Base-by-base conservation (phyloP, 2,797 vertebrate genomes). In the Onychomys torridus region DNA sequence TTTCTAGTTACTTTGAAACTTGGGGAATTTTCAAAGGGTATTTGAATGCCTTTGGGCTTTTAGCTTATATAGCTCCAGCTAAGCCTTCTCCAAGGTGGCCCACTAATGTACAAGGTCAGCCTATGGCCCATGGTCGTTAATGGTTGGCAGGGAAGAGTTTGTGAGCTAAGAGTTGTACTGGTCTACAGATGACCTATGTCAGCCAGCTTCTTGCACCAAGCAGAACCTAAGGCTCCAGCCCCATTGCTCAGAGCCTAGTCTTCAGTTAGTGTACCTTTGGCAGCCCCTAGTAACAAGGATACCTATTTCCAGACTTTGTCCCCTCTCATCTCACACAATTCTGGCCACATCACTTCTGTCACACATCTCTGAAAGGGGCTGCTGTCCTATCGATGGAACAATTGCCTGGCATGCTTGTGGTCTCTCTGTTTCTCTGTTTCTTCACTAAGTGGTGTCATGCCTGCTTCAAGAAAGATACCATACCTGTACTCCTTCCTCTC, bases 1-100 rank as follows among this genome's bases (percentile, higher is more conserved):
- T 57, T 79, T 77, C 65, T 78, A 7, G 8, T 46, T 89, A 23
- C 4, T 90, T 92, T 95, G 78, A 6, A 46, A 87, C 94, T 91
- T 96, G 90, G 37, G 49, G 73, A 25, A 79, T 82, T 92, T 49
- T 86, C 55, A 84, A 57, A 65, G 40, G 67, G 12, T 32, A 1
- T 27, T 63, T 61, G n/a, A 89, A 81, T 17, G 79, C 37, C 40
- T 93, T 59, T 89, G 61, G 16, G 65, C 59, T 85, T 73, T 40
- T 32, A 37, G 14, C 37, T 81, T 37, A 5, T 82, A 0, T 40
- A 11, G 78, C 10, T 83, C 19, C 59, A 63, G 27, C 37, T 61
- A 46, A 71, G 17, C 3, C 43, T 55, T 34, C 27, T 34, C 27
- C 82, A 34, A 29, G 65, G n/a, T 37, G 14, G 19, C 4, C 89